These are phyloP conservation scores for Suillia variegata DNA, from an alignment of 2,888 invertebrate species.

Conservation along the genomic window DNA sequence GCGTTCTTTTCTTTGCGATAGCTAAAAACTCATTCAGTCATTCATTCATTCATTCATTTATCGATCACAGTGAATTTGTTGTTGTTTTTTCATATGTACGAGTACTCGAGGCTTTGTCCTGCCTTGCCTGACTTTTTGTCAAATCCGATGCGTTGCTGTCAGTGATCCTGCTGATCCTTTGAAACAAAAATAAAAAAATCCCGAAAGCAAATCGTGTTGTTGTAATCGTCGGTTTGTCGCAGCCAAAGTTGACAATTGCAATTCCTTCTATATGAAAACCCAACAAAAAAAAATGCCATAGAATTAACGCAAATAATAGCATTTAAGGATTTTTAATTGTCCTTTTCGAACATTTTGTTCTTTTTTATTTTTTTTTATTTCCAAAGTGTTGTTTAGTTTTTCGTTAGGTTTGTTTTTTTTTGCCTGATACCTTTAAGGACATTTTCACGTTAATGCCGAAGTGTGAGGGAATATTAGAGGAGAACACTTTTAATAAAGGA, in stretches of 20 bases:
- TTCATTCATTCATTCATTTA: constrained; percentile 16
- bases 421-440: constrained; percentile 3
- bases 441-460: constrained; percentile 19
- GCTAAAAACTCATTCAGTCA: background rate
- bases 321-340: constrained; percentile 24
- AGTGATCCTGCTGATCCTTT: constrained; percentile 4
- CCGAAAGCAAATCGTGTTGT: constrained; percentile 14
- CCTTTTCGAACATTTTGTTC: constrained; percentile 8
- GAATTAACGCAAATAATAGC: constrained; percentile 18
- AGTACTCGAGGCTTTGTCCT: no score
- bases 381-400: no score
- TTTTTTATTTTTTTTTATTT: background rate
- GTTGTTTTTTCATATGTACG: background rate
- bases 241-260: constrained; percentile 16
- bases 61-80: constrained; percentile 19
- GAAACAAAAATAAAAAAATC: background rate
- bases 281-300: constrained; percentile 8
- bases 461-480: background rate
- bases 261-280: no score
- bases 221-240: constrained; percentile 28
- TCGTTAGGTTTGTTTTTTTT: background rate
- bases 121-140: background rate
- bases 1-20: background rate
- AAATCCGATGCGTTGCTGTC: background rate
- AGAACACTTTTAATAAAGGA: background rate